Conservation (phyloP, 2,797 vertebrate genomes). For the Phylloscopus collybita region DNA sequence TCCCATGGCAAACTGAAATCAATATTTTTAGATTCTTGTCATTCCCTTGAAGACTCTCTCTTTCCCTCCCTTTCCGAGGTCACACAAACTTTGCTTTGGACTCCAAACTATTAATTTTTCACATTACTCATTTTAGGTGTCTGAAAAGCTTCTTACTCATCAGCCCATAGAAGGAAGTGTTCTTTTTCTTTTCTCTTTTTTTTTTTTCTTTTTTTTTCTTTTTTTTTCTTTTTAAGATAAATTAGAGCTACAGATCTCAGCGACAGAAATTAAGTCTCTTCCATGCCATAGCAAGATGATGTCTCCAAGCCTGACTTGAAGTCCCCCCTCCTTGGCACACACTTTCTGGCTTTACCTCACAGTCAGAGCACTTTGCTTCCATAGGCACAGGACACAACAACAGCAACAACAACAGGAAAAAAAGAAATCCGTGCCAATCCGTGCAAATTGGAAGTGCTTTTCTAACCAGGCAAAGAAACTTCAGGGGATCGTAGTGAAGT, state of each 20-base stretch:
- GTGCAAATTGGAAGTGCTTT: neutral
- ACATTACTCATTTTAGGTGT: constrained; percentile 51
- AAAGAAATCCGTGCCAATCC: neutral
- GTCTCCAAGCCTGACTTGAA: neutral
- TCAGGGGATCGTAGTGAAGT: neutral
- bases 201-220: neutral
- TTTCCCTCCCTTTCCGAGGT: neutral
- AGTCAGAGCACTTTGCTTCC: neutral
- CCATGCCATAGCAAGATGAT: neutral
- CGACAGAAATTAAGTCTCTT: neutral
- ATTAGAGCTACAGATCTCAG: neutral
- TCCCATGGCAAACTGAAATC: constrained; percentile 62
- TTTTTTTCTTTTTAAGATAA: neutral
- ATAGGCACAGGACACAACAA: neutral
- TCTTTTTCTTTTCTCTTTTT: neutral
- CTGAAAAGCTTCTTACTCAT: constrained; percentile 34
- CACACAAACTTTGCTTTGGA: constrained; percentile 68
- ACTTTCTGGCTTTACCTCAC: neutral
- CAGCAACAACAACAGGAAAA: neutral
- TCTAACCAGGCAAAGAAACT: neutral
- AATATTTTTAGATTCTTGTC: constrained; percentile 67
- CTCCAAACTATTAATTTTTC: constrained; percentile 59
- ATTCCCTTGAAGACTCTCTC: constrained; percentile 41
- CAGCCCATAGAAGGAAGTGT: neutral
- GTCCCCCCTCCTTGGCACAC: neutral